These are phyloP conservation scores for Tinea trinotella DNA, from an alignment of 2,888 invertebrate species.

Conservation along the genomic window DNA sequence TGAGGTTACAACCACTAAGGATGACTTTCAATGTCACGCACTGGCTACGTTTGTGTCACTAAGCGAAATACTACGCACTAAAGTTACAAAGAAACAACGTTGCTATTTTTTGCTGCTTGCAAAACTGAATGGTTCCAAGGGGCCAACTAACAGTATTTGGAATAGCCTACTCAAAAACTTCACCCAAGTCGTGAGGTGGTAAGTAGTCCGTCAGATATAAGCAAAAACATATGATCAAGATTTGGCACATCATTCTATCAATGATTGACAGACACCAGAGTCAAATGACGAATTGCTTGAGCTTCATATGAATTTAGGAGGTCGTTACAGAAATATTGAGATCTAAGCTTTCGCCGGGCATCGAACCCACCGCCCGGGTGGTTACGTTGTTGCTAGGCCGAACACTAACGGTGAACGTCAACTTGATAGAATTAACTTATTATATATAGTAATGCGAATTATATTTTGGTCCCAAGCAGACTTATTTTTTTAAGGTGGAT, in stretches of 20 bases:
- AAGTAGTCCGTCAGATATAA: constrained; percentile 5
- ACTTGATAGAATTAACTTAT: constrained; percentile 10
- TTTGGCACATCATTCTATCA: constrained; percentile 1
- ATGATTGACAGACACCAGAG: constrained; percentile 14
- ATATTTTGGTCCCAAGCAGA: background rate
- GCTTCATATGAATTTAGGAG: constrained; percentile 44
- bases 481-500: background rate
- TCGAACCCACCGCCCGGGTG: constrained; percentile 49
- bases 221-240: constrained; percentile 7
- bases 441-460: constrained; percentile 4
- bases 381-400: constrained; percentile 42
- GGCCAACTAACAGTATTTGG: constrained; percentile 11
- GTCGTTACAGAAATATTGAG: constrained; percentile 39
- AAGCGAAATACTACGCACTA: constrained; percentile 25
- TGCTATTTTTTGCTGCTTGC: background rate
- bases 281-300: constrained; percentile 16
- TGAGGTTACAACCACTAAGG: constrained; percentile 61
- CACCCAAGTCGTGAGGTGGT: constrained; percentile 1
- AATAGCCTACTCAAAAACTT: background rate
- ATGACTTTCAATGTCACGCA: constrained; percentile 56
- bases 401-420: constrained; percentile 15
- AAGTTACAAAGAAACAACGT: background rate
- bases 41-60: constrained; percentile 22
- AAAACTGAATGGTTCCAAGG: background rate
- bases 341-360: constrained; percentile 53